These are phyloP conservation scores for Chromoteleia sp. DNA, from an alignment of 2,888 invertebrate species.

Conservation along the genomic window DNA sequence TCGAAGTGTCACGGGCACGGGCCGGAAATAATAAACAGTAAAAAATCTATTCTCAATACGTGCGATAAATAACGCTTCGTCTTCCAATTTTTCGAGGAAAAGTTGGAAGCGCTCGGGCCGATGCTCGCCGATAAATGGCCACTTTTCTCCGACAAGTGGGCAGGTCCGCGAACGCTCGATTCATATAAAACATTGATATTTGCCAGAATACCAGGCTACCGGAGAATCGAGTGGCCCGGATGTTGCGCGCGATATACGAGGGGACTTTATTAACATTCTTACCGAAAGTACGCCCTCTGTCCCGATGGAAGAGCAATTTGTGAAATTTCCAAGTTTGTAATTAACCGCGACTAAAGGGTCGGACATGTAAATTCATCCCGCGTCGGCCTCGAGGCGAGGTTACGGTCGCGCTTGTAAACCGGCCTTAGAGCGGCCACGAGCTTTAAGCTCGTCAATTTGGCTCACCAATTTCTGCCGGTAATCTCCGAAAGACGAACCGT, in stretches of 20 bases:
- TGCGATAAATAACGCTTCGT: conserved; percentile 36
- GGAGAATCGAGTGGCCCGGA: conserved; percentile 43
- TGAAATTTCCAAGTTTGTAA: conserved; percentile 66
- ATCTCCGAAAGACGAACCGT: conserved; percentile 43
- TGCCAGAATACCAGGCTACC: conserved; percentile 43
- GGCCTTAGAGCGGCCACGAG: conserved; percentile 37
- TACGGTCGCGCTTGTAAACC: conserved; percentile 32
- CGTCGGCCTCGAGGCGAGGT: conserved; percentile 4
- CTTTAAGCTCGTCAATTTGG: conserved; percentile 53
- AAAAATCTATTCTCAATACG: conserved; percentile 37
- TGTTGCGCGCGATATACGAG: conserved; percentile 48
- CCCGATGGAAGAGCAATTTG: conserved; percentile 48
- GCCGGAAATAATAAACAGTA: conserved; percentile 41
- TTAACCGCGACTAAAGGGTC: conserved; percentile 65
- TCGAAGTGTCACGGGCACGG: conserved; percentile 13
- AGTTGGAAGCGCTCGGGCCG: conserved; percentile 7
- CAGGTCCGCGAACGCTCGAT: conserved; percentile 63
- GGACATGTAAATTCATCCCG: conserved; percentile 48
- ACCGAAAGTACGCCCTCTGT: conserved; percentile 52
- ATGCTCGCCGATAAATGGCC: conserved; percentile 35
- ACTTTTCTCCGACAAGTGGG: conserved; percentile 46
- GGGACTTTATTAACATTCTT: conserved; percentile 73
- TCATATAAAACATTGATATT: conserved; percentile 65
- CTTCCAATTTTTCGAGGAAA: conserved; percentile 42
- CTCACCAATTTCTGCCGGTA: conserved; percentile 53